These are phyloP conservation scores for Anthopleura sola DNA, from an alignment of 64 coral and sea anemone species.

Conservation along the genomic window DNA sequence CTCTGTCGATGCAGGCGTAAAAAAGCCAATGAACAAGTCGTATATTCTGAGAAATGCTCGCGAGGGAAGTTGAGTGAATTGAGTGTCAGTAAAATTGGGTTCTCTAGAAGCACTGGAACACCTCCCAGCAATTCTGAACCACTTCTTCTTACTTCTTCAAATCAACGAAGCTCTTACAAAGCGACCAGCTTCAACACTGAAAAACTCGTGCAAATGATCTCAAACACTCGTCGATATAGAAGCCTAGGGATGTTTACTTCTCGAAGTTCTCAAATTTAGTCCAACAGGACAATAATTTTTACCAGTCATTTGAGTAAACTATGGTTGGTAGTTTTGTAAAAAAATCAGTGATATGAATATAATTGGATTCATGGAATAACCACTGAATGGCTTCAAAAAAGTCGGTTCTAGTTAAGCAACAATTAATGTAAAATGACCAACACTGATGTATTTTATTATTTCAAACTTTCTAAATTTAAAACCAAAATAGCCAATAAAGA, in stretches of 20 bases:
- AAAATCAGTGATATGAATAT: no score
- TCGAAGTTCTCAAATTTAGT: conserved; percentile 75
- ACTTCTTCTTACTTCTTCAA: not conserved
- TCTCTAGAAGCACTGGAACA: not conserved
- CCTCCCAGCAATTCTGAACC: not conserved
- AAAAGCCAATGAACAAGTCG: conserved; percentile 38
- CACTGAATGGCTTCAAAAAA: no score
- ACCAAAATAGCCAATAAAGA: no score
- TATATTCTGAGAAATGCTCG: conserved; percentile 48
- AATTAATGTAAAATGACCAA: not conserved
- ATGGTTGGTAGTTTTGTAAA: no score
- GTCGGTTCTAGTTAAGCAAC: not conserved
- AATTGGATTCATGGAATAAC: no score
- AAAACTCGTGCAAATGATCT: conserved; percentile 76
- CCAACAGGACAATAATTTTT: not conserved
- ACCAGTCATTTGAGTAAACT: no score
- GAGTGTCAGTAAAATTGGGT: conserved; percentile 88
- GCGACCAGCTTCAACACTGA: conserved; percentile 62
- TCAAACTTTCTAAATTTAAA: no score
- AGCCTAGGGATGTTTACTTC: conserved; percentile 81
- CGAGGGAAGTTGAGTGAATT: conserved; percentile 84
- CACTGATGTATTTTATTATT: no score
- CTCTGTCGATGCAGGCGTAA: conserved; percentile 59
- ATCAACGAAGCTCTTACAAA: conserved; percentile 33
- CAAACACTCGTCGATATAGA: conserved; percentile 83